phyloP scores from a whole-genome alignment of 92 coral and sea anemone species.

The Porites rus region DNA sequence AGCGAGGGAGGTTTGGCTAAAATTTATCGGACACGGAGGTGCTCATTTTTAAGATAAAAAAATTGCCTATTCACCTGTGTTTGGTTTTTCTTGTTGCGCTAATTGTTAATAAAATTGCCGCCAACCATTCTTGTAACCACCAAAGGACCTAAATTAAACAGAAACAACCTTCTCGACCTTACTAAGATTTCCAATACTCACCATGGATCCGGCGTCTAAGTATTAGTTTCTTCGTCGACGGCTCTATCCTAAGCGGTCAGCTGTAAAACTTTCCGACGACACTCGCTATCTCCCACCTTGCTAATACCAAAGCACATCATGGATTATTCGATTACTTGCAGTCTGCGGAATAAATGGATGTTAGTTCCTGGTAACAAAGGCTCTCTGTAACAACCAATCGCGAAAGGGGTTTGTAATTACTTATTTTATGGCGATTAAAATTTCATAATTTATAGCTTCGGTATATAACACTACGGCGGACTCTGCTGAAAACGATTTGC shows the following conservation, averaged over 20 bases:
- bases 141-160: not conserved
- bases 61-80: constrained; percentile 9
- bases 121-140: not conserved
- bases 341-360: not conserved
- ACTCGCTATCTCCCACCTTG: not conserved
- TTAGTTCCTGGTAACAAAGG: constrained; percentile 27
- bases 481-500: not conserved
- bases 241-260: not conserved
- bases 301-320: not conserved
- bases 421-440: constrained; percentile 19
- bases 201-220: not conserved
- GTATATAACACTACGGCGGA: not conserved
- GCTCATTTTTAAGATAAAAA: constrained; percentile 14
- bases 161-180: too few relatives aligned
- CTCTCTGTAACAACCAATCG: constrained; percentile 16
- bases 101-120: constrained; percentile 29
- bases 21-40: not conserved
- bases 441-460: constrained; percentile 19
- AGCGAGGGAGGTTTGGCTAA: not conserved
- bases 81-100: constrained; percentile 4
- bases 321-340: not conserved
- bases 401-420: not conserved
- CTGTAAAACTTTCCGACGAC: not conserved
- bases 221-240: not conserved
- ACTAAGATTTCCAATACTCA: not conserved